phyloP scores from a whole-genome alignment of 1,140 invertebrate genomes.

The Himalopsyche phryganea region DNA sequence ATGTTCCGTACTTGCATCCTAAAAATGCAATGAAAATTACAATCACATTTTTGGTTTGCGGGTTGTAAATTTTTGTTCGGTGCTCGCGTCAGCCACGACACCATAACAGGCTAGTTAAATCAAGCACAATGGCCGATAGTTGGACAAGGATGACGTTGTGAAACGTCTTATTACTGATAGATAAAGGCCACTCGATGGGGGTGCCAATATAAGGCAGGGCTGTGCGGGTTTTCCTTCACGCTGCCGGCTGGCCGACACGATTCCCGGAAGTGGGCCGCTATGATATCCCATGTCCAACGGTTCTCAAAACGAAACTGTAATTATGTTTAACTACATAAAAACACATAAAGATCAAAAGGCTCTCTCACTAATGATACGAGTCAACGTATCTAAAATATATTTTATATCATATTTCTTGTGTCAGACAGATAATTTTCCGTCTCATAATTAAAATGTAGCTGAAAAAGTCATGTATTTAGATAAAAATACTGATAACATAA shows the following conservation, averaged over 20 bases:
- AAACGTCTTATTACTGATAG: slow-evolving; percentile 17
- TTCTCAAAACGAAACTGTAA: background rate
- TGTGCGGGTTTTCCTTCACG: slow-evolving; percentile 12
- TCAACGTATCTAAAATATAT: too few relatives aligned
- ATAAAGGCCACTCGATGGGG: slow-evolving; percentile 14
- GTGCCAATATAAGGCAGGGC: slow-evolving; percentile 15
- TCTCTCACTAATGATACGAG: too few relatives aligned
- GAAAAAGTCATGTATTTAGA: too few relatives aligned
- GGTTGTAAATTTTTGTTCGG: background rate
- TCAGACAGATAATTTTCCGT: too few relatives aligned
- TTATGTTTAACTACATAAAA: too few relatives aligned
- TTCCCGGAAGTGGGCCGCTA: slow-evolving; percentile 1
- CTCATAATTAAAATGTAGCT: too few relatives aligned
- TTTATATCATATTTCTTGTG: too few relatives aligned
- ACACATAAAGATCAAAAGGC: too few relatives aligned
- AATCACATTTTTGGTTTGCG: too few relatives aligned
- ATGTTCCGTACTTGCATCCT: too few relatives aligned
- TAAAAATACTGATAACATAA: too few relatives aligned
- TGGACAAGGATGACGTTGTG: slow-evolving; percentile 20
- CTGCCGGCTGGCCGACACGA: background rate
- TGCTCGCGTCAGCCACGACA: background rate
- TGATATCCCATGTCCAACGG: background rate
- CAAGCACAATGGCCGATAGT: slow-evolving; percentile 10
- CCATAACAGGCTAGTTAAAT: slow-evolving; percentile 13
- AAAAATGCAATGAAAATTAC: too few relatives aligned